These are phyloP conservation scores for Neopelma chrysocephalum DNA, from an alignment of 2,797 vertebrate genomes.

Conservation along the genomic window DNA sequence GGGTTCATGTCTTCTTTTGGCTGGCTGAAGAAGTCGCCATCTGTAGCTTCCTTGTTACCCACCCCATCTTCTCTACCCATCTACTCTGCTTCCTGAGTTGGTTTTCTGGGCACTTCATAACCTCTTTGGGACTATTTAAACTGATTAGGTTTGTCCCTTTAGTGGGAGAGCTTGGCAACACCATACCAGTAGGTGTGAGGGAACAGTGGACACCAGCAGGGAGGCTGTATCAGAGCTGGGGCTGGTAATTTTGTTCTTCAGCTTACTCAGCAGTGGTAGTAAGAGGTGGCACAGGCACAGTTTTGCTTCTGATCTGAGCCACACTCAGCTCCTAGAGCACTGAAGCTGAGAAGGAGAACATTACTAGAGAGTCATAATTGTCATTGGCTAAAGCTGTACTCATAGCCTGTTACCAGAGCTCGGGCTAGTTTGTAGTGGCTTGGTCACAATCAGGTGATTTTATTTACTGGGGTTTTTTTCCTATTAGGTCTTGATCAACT, in stretches of 20 bases:
- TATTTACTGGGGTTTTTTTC: not conserved
- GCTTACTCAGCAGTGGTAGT: not conserved
- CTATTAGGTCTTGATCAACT: not conserved
- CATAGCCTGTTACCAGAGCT: not conserved
- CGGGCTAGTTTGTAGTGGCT: not conserved
- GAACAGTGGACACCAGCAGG: not conserved
- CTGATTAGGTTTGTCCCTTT: not conserved
- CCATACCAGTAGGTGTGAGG: not conserved
- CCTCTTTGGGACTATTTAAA: not conserved
- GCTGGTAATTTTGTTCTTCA: not conserved
- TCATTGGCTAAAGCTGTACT: not conserved
- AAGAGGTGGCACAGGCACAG: not conserved
- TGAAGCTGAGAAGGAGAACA: not conserved
- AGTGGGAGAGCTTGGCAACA: not conserved
- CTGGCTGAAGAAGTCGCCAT: not conserved
- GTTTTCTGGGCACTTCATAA: not conserved
- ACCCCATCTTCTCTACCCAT: not conserved
- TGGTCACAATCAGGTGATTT: not conserved
- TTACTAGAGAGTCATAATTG: not conserved
- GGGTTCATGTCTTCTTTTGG: not conserved
- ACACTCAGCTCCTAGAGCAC: fast-evolving
- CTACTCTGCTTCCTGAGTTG: not conserved
- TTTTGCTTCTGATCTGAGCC: not conserved
- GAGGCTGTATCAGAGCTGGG: not conserved
- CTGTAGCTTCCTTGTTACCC: not conserved